These are phyloP conservation scores for Drosophila koepferae DNA, from an alignment of 2,888 invertebrate genomes.

Conservation along the genomic window DNA sequence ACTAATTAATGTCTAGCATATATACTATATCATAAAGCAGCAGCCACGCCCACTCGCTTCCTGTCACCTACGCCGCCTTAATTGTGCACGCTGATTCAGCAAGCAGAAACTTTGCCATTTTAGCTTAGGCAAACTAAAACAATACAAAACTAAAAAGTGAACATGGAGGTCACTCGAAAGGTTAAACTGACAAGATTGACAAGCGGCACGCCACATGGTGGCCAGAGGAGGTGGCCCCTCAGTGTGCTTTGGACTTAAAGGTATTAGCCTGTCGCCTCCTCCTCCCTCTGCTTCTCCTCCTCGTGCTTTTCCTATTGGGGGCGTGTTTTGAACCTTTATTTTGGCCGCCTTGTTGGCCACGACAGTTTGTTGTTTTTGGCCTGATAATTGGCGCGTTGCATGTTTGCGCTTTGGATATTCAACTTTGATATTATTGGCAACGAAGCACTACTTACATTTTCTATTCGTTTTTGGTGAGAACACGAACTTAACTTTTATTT, in stretches of 20 bases:
- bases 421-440: constrained; percentile 69
- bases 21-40: constrained; percentile 18
- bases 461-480: constrained; percentile 54
- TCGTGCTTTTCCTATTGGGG: background rate
- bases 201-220: constrained; percentile 59
- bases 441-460: constrained; percentile 26
- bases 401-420: constrained; percentile 62
- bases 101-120: constrained; percentile 2
- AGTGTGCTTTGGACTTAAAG: background rate
- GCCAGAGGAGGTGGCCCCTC: constrained; percentile 30
- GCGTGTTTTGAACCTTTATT: constrained; percentile 54
- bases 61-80: constrained; percentile 22
- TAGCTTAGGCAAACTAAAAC: constrained; percentile 4
- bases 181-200: constrained; percentile 80
- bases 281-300: background rate
- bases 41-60: constrained; percentile 40
- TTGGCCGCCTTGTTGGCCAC: constrained; percentile 51
- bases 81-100: constrained; percentile 29
- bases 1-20: constrained; percentile 18
- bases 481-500: constrained; percentile 39
- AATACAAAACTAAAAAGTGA: constrained; percentile 49
- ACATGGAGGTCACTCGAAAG: constrained; percentile 72
- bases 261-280: background rate
- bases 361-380: constrained; percentile 25
- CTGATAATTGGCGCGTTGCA: constrained; percentile 74